Conservation (phyloP, 2,797 vertebrate genomes). For the Labroides dimidiatus region DNA sequence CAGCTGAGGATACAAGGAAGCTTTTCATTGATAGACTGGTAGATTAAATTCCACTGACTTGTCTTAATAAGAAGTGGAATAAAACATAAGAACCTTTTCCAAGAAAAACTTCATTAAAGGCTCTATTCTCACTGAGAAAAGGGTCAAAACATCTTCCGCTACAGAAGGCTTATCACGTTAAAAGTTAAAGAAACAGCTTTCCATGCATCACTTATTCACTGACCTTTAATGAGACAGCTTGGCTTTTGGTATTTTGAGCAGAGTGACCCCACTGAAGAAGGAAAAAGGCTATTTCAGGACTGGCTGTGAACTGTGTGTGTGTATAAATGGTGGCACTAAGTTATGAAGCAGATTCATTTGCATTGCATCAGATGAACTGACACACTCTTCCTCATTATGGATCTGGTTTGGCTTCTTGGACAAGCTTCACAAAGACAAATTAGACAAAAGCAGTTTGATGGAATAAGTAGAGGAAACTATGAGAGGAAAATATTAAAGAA, state of each 20-base stretch:
- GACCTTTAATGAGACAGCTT: conserved; percentile 63
- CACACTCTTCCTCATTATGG: conserved; percentile 8
- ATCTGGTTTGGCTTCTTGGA: conserved; percentile 39
- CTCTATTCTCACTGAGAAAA: not conserved
- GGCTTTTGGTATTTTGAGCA: conserved; percentile 58
- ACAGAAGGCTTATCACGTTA: not conserved
- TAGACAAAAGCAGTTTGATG: not conserved
- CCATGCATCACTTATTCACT: conserved; percentile 32
- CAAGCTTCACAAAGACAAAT: not conserved
- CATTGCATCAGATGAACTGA: conserved; percentile 54
- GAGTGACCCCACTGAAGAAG: conserved; percentile 54
- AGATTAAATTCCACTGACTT: conserved; percentile 14
- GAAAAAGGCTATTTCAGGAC: conserved; percentile 59
- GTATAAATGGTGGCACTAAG: conserved; percentile 10
- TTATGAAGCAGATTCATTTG: conserved; percentile 24
- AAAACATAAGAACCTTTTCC: not conserved
- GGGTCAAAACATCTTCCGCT: not conserved
- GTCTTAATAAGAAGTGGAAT: not conserved
- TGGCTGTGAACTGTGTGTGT: conserved; percentile 16
- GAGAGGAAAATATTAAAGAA: not conserved
- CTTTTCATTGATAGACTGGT: conserved; percentile 5
- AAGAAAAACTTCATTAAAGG: too few relatives aligned
- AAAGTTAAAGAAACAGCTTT: conserved; percentile 21
- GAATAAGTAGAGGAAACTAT: not conserved
- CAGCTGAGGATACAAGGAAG: conserved; percentile 2